Evolutionary conservation across 1,140 invertebrate genomes (phyloP), one percentile per base, ranked within the genome.

Genomic region (Drosophila teissieri): DNA sequence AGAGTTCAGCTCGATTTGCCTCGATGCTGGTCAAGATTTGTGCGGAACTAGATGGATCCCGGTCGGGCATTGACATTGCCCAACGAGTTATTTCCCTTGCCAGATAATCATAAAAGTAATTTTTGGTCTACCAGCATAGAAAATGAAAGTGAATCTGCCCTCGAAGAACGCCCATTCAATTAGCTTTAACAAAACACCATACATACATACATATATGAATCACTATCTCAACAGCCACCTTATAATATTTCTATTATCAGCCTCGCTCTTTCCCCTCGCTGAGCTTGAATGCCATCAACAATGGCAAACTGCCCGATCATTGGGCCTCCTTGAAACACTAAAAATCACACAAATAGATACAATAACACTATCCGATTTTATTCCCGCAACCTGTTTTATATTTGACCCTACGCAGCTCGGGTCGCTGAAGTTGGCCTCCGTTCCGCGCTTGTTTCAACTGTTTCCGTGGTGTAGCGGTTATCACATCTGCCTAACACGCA

Each of bases 391-490:
- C 49, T 45, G 75, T 69, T 83, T 74, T 22, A 19, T 40, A 48
- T 10, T 56, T 46, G 24, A 42, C n/a, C 40, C 1, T 12, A 12
- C 6, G 27, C 65, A 37, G 17, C 12, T 34, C 5, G 19, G 22
- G 17, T 37, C 31, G 3, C 6, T 57, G 2, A 81, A 78, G 17
- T 60, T 58, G 40, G 7, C 72, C 78, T 58, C 68, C 65, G n/a
- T 6, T 48, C 14, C 42, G 24, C 3, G 0, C 0, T 10, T 7
- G 12, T 53, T 64, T 44, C 73, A 73, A 48, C 73, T 74, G 91
- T 91, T 92, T 92, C 91, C 91, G 91, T 92, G 89, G 91, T 92
- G 91, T 92, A 91, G 91, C 90, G 91, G 91, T 92, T 92, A 92
- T 92, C 91, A 92, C 91, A 92, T 92, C 91, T 92, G 91, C 91